Evolutionary conservation across 2,113 vertebrate genomes (phyloP), one percentile per base, ranked within the genome.

Genomic region (Grallaria varia): DNA sequence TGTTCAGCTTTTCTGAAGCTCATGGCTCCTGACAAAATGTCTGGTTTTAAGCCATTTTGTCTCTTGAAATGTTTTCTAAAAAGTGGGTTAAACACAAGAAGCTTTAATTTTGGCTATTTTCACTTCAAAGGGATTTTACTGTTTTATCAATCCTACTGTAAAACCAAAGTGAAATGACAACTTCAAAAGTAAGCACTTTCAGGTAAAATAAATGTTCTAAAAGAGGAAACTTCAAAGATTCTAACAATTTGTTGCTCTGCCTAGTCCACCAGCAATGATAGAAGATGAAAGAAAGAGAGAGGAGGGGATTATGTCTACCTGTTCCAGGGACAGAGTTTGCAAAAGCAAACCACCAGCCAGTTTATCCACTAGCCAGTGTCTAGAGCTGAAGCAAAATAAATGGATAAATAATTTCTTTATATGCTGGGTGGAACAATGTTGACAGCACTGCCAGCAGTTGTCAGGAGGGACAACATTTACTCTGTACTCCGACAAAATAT

Each of bases 101-200:
- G 90, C 69, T 95, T 96, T 96, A 96, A 96, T 97, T 96, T 93
- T 97, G n/a, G 77, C 87, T 77, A 63, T 97, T 86, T 97, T 97
- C 84, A 96, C 96, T 97, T 97, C 91, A 87, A 97, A 97, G 92
- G 21, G 58, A 94, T 96, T 97, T 90, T 60, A 96, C 88, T 56
- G 30, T 95, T 97, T 93, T 93, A 96, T 95, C 87, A 95, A n/a
- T 89, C 64, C 39, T 78, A 69, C 52, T 77, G 33, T 50, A 84
- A 92, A 93, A 91, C n/a, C 63, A 96, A 97, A 91, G 83, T 94
- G 86, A 85, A 78, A 94, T 67, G 91, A 95, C 69, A 96, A 27
- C 67, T 90, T 97, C 87, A 89, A 89, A 95, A 96, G 33, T 75
- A 88, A 90, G 90, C 39, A 77, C 88, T 96, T 96, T 91, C 91